Evolutionary conservation across 1,140 invertebrate genomes (phyloP).

Genomic region (Andricus grossulariae): DNA sequence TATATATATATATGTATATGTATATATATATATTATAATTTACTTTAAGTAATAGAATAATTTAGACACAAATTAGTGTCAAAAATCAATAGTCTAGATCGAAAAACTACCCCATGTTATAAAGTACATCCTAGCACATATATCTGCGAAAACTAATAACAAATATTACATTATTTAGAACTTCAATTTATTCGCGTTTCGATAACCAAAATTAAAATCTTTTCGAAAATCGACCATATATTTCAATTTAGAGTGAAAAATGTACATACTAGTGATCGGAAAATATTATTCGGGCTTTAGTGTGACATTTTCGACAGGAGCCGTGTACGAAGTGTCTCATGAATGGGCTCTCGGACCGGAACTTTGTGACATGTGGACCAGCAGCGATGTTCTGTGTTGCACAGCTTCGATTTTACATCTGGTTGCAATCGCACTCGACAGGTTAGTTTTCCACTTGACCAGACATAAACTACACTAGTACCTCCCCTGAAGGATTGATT

Average conservation of each 20-base stretch:
- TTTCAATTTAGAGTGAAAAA: conserved; percentile 23
- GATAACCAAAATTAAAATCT: no score
- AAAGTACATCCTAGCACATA: no score
- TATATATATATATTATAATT: no score
- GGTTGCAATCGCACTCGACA: conserved; percentile 96
- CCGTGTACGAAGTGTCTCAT: conserved; percentile 75
- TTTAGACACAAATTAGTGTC: no score
- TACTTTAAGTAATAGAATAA: no score
- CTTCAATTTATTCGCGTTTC: no score
- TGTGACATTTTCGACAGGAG: conserved; percentile 68
- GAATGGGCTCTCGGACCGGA: conserved; percentile 90
- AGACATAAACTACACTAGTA: conserved; percentile 13
- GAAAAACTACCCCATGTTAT: no score
- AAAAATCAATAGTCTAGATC: no score
- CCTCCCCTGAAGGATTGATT: not conserved
- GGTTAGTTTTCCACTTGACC: conserved; percentile 76
- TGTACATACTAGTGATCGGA: not conserved
- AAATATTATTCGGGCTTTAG: conserved; percentile 57
- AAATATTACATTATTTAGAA: no score
- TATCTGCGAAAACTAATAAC: no score
- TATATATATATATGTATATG: no score
- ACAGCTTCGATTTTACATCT: conserved; percentile 95
- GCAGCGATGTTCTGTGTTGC: conserved; percentile 93
- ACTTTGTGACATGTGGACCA: conserved; percentile 96
- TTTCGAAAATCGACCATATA: no score